Conservation (phyloP, 2,113 vertebrate species). For the Vulpes vulpes region DNA sequence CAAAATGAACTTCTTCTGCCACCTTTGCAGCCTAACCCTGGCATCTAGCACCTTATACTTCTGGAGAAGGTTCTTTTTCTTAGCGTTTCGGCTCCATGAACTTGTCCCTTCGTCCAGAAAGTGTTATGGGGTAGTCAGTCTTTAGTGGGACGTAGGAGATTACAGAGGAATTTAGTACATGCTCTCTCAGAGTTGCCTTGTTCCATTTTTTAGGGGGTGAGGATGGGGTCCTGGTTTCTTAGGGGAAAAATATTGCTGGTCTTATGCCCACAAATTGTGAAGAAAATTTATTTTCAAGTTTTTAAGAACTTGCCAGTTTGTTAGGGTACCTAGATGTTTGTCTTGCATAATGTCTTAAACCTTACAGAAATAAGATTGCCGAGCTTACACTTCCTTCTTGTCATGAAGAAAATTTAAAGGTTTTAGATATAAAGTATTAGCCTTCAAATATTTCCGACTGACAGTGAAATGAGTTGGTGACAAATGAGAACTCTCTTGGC, state of each 20-base stretch:
- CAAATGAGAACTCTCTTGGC: neutral
- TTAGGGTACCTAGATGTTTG: neutral
- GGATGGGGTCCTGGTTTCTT: neutral
- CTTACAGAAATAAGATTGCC: neutral
- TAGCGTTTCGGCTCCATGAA: neutral
- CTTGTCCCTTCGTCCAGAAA: neutral
- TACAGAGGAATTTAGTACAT: neutral
- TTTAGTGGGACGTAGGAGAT: neutral
- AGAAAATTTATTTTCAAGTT: slow-evolving; percentile 5
- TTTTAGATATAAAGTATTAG: slow-evolving; percentile 14
- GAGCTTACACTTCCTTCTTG: neutral
- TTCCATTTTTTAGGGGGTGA: neutral
- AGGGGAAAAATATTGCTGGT: neutral
- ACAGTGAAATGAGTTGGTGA: slow-evolving; percentile 21
- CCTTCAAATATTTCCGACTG: neutral
- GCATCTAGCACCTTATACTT: neutral
- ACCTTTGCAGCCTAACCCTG: neutral
- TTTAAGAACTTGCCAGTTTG: slow-evolving; percentile 25
- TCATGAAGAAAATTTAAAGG: slow-evolving; percentile 27
- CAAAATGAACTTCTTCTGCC: neutral
- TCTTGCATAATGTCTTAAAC: slow-evolving; percentile 11
- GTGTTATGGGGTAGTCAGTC: neutral
- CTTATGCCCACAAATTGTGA: neutral
- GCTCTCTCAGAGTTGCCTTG: neutral
- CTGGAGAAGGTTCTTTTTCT: slow-evolving; percentile 1